Evolutionary conservation across 2,113 vertebrate genomes (phyloP), one percentile per base, ranked within the genome.

Genomic region (Bothrops jararaca): DNA sequence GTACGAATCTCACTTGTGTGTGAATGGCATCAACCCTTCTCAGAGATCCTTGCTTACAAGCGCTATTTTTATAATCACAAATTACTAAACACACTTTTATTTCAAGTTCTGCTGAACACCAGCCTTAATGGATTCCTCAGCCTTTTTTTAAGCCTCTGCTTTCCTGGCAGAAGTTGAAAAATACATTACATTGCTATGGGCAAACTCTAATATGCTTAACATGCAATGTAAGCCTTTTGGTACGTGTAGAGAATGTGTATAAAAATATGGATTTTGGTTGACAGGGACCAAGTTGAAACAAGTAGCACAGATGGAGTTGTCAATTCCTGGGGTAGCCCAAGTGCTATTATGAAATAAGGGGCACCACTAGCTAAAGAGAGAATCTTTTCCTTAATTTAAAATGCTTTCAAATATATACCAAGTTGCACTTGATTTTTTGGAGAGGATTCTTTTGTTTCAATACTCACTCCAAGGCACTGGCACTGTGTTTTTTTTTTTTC

Each of bases 61-160:
- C 96, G 94, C 97, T 98, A 95, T 97, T 98, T 98, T 97, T 97
- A 96, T 97, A 97, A 56, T 93, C 13, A 92, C 95, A 95, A 94
- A 92, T 96, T 91, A 91, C 94, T 95, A 91, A 22, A n/a, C 1
- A 88, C 90, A 88, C 23, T 89, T 88, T 93, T 91, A 94, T 95
- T 93, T 96, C 95, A 95, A 64, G 94, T 95, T 94, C 94, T 96
- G 94, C 94, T 96, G 91, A 60, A 3, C 54, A 88, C 22, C 90
- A 57, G 93, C 89, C 91, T 90, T 85, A 94, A 15, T n/a, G 92
- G 95, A 90, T 94, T 45, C 90, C 56, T 57, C 42, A 54, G 80
- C 91, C 87, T 92, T 93, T 93, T 92, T 85, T 91, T 45, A 45
- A 5, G 42, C 1, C 13, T 93, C 23, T 91, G 42, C 1, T 6